Conservation (phyloP, 2,113 vertebrate species). For the Corythoichthys haematopterus region DNA sequence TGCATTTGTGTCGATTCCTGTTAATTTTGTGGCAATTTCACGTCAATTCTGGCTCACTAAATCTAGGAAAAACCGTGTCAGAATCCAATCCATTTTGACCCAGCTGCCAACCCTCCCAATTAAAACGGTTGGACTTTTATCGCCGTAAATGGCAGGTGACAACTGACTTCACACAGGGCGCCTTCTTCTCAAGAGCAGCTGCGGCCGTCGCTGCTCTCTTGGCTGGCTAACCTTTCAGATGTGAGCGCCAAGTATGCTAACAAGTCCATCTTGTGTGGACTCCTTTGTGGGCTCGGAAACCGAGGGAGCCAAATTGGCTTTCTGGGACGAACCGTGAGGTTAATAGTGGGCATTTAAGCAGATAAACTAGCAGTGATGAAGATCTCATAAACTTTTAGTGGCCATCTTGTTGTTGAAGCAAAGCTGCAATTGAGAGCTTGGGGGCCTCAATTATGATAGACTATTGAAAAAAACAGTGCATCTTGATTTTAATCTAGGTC, state of each 20-base stretch:
- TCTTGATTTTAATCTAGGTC: background rate
- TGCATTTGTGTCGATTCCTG: no score
- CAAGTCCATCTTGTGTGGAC: conserved; percentile 30
- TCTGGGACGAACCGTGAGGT: conserved; percentile 13
- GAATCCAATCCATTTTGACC: no score
- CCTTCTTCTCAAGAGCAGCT: conserved; percentile 48
- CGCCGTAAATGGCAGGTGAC: no score
- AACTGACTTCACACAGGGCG: conserved; percentile 4
- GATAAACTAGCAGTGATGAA: conserved; percentile 25
- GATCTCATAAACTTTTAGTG: conserved; percentile 22
- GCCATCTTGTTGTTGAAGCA: conserved; percentile 14
- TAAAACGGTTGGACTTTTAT: no score
- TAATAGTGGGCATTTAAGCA: conserved; percentile 51
- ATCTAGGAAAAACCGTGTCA: no score
- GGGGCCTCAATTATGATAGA: no score
- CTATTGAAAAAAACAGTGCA: background rate
- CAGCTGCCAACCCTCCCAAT: no score
- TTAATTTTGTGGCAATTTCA: no score
- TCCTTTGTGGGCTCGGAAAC: conserved; percentile 46
- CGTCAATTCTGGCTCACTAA: no score
- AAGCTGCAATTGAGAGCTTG: no score
- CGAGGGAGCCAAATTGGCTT: conserved; percentile 35
- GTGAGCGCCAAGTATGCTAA: conserved; percentile 18
- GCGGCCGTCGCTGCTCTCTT: conserved; percentile 31
- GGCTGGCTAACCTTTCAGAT: conserved; percentile 4